These are phyloP conservation scores for Ooceraea biroi DNA, from an alignment of 1,140 invertebrate species.

Conservation along the genomic window DNA sequence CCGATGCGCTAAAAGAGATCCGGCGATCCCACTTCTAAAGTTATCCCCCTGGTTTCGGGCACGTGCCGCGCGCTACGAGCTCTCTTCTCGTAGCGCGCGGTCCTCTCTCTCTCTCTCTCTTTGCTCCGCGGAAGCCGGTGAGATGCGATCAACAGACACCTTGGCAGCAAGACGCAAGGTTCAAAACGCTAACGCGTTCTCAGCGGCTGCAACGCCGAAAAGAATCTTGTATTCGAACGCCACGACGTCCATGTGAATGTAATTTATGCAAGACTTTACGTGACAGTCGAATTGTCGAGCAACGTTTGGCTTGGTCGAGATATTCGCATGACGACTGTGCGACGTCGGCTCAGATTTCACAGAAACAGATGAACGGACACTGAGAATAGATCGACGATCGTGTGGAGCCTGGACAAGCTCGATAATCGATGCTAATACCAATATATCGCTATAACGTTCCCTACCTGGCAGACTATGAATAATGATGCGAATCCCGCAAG, in stretches of 20 bases:
- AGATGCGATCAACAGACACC: constrained; percentile 51
- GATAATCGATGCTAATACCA: constrained; percentile 1
- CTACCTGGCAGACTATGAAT: background rate
- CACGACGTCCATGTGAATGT: background rate
- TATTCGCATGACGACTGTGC: background rate
- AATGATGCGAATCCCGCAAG: constrained; percentile 46
- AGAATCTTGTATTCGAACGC: background rate
- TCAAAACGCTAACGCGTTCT: background rate
- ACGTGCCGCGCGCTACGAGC: constrained; percentile 69
- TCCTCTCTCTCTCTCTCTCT: constrained; percentile 49
- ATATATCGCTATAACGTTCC: constrained; percentile 9
- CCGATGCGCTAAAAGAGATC: constrained; percentile 74
- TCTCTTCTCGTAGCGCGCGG: background rate
- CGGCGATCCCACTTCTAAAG: constrained; percentile 75
- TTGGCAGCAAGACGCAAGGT: background rate
- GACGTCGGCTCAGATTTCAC: constrained; percentile 4
- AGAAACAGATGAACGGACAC: background rate
- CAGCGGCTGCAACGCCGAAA: background rate
- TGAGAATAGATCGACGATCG: background rate
- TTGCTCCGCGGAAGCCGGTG: constrained; percentile 61
- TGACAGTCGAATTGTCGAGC: background rate
- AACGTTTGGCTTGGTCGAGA: background rate
- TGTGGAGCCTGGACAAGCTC: background rate
- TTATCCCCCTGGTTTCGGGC: constrained; percentile 68
- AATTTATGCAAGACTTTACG: background rate